phyloP scores from a whole-genome alignment of 2,797 vertebrate species.

The Mergus octosetaceus region DNA sequence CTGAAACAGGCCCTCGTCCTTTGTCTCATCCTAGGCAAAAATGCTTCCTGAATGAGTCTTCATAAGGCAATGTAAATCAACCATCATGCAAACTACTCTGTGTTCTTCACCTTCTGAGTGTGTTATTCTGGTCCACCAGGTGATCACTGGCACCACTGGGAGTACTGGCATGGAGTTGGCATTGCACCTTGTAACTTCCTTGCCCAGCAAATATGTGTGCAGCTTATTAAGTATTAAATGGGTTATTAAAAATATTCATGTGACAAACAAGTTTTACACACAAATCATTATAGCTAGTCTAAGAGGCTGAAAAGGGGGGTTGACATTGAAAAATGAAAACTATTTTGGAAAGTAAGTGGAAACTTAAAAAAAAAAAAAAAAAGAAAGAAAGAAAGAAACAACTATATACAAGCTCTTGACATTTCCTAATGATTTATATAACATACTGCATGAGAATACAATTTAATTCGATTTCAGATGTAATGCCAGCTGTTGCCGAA shows the following conservation, averaged over 20 bases:
- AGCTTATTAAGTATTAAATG: constrained; percentile 61
- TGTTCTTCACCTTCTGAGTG: neutral
- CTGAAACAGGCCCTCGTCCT: constrained; percentile 26
- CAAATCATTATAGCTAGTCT: constrained; percentile 73
- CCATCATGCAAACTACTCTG: neutral
- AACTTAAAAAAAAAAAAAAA: constrained; percentile 60
- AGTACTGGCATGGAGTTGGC: neutral
- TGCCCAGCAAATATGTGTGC: neutral
- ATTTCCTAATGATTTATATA: constrained; percentile 82
- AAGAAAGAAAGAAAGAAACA: neutral
- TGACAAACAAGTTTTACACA: constrained; percentile 58
- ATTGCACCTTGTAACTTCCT: neutral
- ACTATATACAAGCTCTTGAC: constrained; percentile 69
- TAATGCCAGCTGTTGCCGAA: constrained; percentile 64
- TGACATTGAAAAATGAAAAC: constrained; percentile 83
- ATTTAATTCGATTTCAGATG: constrained; percentile 79
- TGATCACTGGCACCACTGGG: neutral
- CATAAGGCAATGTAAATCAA: neutral
- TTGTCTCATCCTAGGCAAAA: neutral
- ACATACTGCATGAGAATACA: constrained; percentile 71
- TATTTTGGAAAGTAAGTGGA: constrained; percentile 79
- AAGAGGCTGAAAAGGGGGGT: constrained; percentile 61
- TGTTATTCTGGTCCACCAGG: neutral
- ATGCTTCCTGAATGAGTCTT: neutral
- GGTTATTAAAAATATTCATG: constrained; percentile 45